Evolutionary conservation across 1,140 invertebrate species (phyloP).

Genomic region (Nilaparvata lugens): DNA sequence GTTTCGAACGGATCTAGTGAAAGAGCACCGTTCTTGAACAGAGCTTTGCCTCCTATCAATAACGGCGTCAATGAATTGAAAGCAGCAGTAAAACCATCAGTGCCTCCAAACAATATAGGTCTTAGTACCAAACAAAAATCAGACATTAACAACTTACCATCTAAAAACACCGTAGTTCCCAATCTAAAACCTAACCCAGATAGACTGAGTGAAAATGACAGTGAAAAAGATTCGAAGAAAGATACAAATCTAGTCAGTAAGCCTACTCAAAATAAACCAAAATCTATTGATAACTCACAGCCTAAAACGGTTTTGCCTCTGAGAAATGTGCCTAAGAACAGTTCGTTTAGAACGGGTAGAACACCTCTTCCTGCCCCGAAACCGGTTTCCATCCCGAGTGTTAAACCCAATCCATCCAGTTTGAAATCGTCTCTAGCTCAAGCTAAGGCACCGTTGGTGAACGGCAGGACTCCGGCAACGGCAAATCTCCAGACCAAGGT

Average conservation of each 20-base stretch:
- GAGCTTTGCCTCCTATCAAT: conserved; percentile 6
- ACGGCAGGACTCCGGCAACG: conserved; percentile 24
- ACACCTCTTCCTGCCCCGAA: conserved; percentile 25
- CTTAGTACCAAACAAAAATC: not conserved
- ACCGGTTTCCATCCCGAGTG: conserved; percentile 18
- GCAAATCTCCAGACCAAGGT: conserved; percentile 29
- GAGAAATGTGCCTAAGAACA: conserved; percentile 23
- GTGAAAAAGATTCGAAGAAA: conserved; percentile 11
- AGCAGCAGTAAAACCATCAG: not conserved
- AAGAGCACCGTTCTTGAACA: conserved; percentile 30
- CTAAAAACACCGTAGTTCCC: too few relatives aligned
- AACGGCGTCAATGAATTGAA: not conserved
- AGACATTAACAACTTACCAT: too few relatives aligned
- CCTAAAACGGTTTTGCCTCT: conserved; percentile 19
- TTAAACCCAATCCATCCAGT: conserved; percentile 25
- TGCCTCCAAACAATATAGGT: not conserved
- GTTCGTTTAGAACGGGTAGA: conserved; percentile 14
- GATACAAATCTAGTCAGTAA: conserved; percentile 49
- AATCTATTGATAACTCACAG: conserved; percentile 39
- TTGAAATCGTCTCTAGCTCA: conserved; percentile 26
- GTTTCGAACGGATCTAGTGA: conserved; percentile 34
- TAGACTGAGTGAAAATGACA: not conserved
- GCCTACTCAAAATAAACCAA: conserved; percentile 43
- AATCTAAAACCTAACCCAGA: not conserved
- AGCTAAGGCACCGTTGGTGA: conserved; percentile 25